phyloP scores from a whole-genome alignment of 2,797 vertebrate species.

The Craterocephalus amniculus region DNA sequence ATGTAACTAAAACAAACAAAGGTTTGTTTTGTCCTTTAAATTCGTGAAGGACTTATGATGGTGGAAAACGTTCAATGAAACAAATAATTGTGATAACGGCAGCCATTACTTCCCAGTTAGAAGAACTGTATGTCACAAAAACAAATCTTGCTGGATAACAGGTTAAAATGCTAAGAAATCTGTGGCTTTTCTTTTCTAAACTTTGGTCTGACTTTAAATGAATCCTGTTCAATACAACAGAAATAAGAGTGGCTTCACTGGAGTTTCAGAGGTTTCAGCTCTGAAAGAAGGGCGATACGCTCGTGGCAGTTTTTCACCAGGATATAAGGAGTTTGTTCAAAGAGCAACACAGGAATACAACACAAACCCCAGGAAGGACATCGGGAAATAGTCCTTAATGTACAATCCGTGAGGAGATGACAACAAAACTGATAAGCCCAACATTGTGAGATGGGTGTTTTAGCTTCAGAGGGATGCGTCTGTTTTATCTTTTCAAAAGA shows the following conservation, averaged over 20 bases:
- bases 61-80: conserved; percentile 24
- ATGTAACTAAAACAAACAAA: conserved; percentile 11
- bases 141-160: conserved; percentile 16
- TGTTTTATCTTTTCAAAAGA: conserved; percentile 23
- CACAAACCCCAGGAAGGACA: neutral
- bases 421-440: conserved; percentile 4
- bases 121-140: neutral
- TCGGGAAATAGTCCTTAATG: conserved; percentile 6
- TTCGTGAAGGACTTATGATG: conserved; percentile 9
- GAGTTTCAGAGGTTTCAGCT: neutral
- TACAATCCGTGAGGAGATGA: conserved; percentile 20
- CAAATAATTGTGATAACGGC: conserved; percentile 18
- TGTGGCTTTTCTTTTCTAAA: conserved; percentile 1
- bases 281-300: conserved; percentile 24
- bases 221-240: conserved; percentile 5
- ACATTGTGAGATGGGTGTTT: conserved; percentile 19
- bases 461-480: neutral
- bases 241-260: conserved; percentile 6
- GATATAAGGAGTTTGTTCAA: conserved; percentile 11
- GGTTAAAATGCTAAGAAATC: conserved; percentile 18
- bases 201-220: conserved; percentile 37
- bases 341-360: conserved; percentile 5
- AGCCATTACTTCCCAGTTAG: conserved; percentile 9
- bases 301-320: conserved; percentile 7
- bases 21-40: conserved; percentile 1